These are phyloP conservation scores for Amphimallon solstitiale DNA, from an alignment of 2,888 invertebrate species.

Conservation along the genomic window DNA sequence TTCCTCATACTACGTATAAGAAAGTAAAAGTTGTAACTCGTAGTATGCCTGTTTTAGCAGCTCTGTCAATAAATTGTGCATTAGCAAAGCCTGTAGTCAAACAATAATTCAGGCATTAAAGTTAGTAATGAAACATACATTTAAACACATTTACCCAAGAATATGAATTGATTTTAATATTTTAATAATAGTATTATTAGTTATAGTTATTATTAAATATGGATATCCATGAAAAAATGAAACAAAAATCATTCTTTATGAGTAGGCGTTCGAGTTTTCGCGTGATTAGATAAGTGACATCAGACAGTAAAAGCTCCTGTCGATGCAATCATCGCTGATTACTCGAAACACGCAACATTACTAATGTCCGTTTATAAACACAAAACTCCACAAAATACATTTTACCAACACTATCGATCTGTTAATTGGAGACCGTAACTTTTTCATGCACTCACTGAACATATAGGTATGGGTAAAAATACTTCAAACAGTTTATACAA, in stretches of 20 bases:
- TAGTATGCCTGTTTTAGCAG: no score
- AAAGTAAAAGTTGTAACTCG: no score
- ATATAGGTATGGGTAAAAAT: no score
- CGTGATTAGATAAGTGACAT: conserved; percentile 47
- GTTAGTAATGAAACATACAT: no score
- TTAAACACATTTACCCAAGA: no score
- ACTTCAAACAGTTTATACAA: no score
- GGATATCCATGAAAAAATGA: neutral
- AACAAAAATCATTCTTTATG: neutral
- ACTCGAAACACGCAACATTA: conserved; percentile 45
- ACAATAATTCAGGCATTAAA: no score
- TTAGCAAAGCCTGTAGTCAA: no score
- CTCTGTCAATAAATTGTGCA: no score
- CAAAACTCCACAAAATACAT: conserved; percentile 29
- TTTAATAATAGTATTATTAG: no score
- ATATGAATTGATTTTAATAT: no score
- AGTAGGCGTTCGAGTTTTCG: conserved; percentile 13
- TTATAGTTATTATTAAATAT: neutral
- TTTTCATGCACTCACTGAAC: conserved; percentile 15
- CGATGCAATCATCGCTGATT: conserved; percentile 47
- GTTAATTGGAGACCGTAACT: conserved; percentile 31
- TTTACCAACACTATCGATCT: conserved; percentile 34
- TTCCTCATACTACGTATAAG: no score
- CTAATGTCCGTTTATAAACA: conserved; percentile 44
- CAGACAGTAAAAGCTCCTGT: conserved; percentile 48